Base-by-base conservation (phyloP, 2,797 vertebrate genomes). In the Trachops cirrhosus region DNA sequence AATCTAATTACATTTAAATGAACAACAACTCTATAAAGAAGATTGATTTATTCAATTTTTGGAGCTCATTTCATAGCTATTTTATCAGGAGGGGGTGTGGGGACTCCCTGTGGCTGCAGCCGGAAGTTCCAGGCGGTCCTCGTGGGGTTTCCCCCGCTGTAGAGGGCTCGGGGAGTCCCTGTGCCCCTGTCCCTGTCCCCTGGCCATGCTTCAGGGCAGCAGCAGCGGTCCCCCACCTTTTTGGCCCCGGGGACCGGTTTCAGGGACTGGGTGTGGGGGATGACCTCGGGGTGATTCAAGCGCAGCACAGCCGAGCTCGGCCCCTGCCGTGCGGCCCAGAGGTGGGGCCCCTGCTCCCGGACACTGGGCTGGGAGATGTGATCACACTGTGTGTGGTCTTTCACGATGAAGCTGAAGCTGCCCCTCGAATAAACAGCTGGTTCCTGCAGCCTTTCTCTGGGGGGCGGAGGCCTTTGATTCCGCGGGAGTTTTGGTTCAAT, bases 161-260 rank as follows among this genome's bases (percentile, higher is more conserved):
- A 0, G n/a, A 0, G 21, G 87, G 86, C 68, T 26, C 4, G 3
- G 0, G 18, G 2, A 0, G 0, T 24, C 34, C 82, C 73, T 3
- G 0, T 1, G 9, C 46, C 37, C 26, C 37, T 4, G 19, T 10
- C 24, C 0, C 0, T 0, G 26, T 19, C 41, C 32, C 39, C 57
- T 9, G 1, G 52, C 46, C 87, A 2, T 0, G 32, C 44, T 15
- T 32, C 62, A 64, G 62, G 62, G 32, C 62, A 44, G 29, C 59
- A 44, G 29, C 59, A 15, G 29, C 4, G 1, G 26, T 59, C 26
- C 26, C 59, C 12, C 0, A 14, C 59, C 26, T 62, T 32, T 32
- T 14, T 32, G 11, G 29, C 29, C 29, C 59, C 5, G 8, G 59
- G 59, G 59, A 59, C 59, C 12, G 11, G 59, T 32, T 62, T 32